Evolutionary conservation across 37 sponge, comb jelly and placozoan species (phyloP), one percentile per base, ranked within the genome.

Genomic region (Lycopodina hypogea): DNA sequence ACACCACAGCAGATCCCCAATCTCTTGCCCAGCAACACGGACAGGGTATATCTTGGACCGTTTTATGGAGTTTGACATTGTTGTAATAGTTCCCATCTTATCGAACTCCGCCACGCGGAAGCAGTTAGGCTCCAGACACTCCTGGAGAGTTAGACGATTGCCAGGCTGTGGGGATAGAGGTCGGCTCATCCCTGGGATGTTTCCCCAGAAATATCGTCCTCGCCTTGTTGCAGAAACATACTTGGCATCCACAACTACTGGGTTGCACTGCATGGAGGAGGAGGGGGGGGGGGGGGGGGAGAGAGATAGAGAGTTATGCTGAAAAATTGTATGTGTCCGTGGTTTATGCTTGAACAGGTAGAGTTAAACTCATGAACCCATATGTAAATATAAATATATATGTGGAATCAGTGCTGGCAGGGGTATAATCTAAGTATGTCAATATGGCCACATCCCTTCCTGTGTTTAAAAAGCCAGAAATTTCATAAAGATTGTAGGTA

Each of bases 1-100:
- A 70, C 93, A 96, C 96, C 96, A 96, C 19, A 96, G 89, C 23
- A 87, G 86, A 69, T 96, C 96, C 36, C 90, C 96, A 64, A 78
- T 72, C 41, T 87, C 85, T 57, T 91, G 84, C 53, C 64, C 81
- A 39, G 80, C 86, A 45, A 90, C 62, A 53, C 37, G 59, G 34
- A 97, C 98, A 3, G 98, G 98, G 52, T 78, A 83, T 28, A 94
- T 73, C 82, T 88, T 94, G 24, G 93, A 89, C 68, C 90, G 95
- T 65, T 90, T 89, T 72, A 96, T 92, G 55, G 93, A 92, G 70
- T 87, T 92, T 80, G 87, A 81, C 79, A 89, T 92, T 18, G 96
- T 96, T 6, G 93, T 96, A 75, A 96, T 89, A 0, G 93, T 93
- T 36, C 91, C 50, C 26, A 93, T 82, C 84, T 86, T 72, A 0